Conservation (phyloP, 1,140 invertebrate species). For the Callitettix versicolor region DNA sequence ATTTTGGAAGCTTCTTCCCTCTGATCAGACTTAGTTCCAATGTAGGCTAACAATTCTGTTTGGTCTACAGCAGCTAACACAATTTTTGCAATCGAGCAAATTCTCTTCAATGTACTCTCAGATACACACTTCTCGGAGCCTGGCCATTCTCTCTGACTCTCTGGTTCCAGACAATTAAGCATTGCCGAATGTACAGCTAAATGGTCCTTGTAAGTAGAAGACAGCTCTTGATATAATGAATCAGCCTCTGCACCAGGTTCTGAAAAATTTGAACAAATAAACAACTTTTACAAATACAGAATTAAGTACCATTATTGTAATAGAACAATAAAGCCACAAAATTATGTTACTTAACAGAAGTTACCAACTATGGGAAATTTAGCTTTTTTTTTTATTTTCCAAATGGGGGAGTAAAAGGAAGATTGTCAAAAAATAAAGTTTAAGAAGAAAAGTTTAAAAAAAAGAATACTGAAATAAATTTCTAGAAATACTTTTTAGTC, state of each 20-base stretch:
- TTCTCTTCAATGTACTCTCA: constrained; percentile 32
- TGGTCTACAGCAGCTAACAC: constrained; percentile 64
- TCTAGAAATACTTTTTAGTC: too few relatives aligned
- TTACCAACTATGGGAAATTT: too few relatives aligned
- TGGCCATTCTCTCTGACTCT: constrained; percentile 29
- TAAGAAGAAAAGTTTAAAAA: too few relatives aligned
- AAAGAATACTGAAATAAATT: too few relatives aligned
- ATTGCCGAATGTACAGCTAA: constrained; percentile 64
- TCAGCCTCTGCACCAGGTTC: constrained; percentile 49
- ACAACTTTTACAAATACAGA: too few relatives aligned
- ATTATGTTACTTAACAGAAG: too few relatives aligned
- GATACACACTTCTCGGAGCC: constrained; percentile 6
- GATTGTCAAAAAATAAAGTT: too few relatives aligned
- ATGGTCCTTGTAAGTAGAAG: constrained; percentile 55
- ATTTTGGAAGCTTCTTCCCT: constrained; percentile 65
- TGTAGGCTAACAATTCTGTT: constrained; percentile 55
- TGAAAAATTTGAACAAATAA: too few relatives aligned
- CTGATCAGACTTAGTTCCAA: constrained; percentile 69
- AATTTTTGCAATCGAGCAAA: constrained; percentile 48
- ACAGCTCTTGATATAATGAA: constrained; percentile 63
- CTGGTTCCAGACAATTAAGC: constrained; percentile 59
- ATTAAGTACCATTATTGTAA: too few relatives aligned
- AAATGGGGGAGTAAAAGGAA: too few relatives aligned
- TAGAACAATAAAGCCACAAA: too few relatives aligned
- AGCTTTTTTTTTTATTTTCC: too few relatives aligned